Evolutionary conservation across 2,113 vertebrate genomes (phyloP).

Genomic region (Hippoglossus stenolepis): DNA sequence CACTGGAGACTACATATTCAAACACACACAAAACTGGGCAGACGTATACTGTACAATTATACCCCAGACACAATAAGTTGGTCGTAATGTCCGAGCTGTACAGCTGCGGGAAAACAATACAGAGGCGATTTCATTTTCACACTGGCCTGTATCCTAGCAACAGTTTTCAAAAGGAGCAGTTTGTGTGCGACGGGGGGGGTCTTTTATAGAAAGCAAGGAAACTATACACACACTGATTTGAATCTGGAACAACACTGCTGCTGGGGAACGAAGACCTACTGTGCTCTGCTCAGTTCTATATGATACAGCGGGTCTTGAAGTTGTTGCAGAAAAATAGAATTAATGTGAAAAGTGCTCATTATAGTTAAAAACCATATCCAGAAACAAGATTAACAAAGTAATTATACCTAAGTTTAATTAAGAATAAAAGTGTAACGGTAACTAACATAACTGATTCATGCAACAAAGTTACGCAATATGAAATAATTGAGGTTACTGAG

Average conservation of each 20-base stretch:
- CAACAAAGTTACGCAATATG: too few species aligned
- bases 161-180: slow-evolving; percentile 83
- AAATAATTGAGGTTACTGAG: too few species aligned
- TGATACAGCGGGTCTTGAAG: neutral
- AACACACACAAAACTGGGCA: slow-evolving; percentile 9
- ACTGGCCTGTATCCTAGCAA: slow-evolving; percentile 89
- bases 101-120: slow-evolving; percentile 73
- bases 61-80: slow-evolving; percentile 26
- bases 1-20: neutral
- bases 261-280: slow-evolving; percentile 42
- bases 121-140: slow-evolving; percentile 80
- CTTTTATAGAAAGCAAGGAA: slow-evolving; percentile 81
- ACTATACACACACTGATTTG: slow-evolving; percentile 79
- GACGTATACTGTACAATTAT: slow-evolving; percentile 6
- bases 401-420: neutral
- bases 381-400: neutral
- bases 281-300: slow-evolving; percentile 36
- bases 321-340: neutral
- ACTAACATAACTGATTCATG: too few species aligned
- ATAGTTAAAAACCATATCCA: too few species aligned
- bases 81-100: slow-evolving; percentile 67
- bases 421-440: neutral
- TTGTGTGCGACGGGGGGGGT: slow-evolving; percentile 65
- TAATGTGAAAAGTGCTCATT: neutral
- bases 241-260: slow-evolving; percentile 60